Evolutionary conservation across 2,797 vertebrate species (phyloP).

Genomic region (Thaleichthys pacificus): DNA sequence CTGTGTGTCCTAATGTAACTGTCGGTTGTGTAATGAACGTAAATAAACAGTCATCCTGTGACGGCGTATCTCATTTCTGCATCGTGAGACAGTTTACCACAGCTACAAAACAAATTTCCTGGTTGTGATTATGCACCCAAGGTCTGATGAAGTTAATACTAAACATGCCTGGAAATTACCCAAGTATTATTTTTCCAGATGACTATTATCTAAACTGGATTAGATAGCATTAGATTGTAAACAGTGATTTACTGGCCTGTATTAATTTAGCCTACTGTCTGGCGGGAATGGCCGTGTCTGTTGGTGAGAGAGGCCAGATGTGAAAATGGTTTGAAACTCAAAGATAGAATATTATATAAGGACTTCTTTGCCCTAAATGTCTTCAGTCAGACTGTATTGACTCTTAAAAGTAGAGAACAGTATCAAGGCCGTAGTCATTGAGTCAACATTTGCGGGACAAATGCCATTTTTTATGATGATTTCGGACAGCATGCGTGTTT

Average conservation of each 20-base stretch:
- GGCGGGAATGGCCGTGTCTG: neutral
- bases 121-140: conserved; percentile 21
- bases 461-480: too few species aligned
- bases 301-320: neutral
- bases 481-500: too few species aligned
- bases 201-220: conserved; percentile 11
- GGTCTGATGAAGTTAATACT: conserved; percentile 27
- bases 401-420: too few species aligned
- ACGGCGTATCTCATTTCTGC: neutral
- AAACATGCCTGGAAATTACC: conserved; percentile 15
- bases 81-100: conserved; percentile 34
- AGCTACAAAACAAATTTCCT: conserved; percentile 39
- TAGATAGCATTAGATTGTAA: neutral
- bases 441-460: too few species aligned
- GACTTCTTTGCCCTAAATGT: too few species aligned
- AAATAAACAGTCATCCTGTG: conserved; percentile 8
- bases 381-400: too few species aligned
- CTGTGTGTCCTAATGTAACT: neutral
- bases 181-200: neutral
- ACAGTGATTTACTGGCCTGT: conserved; percentile 8
- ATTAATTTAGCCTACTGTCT: conserved; percentile 7
- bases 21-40: neutral
- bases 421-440: too few species aligned
- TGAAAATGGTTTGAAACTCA: too few species aligned
- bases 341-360: too few species aligned